A percentile compares a stretch with the other conserved stretches of the same genome.
These are phyloP conservation scores for Indri indri DNA, from an alignment of 2,113 vertebrate genomes.

Conservation along the genomic window DNA sequence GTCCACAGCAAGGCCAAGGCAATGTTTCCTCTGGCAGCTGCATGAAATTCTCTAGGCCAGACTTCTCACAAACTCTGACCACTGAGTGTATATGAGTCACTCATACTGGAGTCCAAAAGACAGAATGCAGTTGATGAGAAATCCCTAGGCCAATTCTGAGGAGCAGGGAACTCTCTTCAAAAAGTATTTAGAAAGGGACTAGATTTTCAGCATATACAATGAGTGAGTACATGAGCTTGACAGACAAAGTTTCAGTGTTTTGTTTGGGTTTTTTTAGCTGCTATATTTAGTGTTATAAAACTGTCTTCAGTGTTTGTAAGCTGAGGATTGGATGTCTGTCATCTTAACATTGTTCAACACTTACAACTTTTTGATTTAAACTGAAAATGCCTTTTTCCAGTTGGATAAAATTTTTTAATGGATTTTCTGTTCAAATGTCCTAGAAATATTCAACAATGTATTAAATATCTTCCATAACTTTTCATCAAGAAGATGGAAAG, in stretches of 20 bases:
- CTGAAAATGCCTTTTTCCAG: slow-evolving; percentile 44
- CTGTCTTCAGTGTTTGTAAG: slow-evolving; percentile 11
- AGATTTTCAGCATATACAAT: not conserved
- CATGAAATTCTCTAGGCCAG: no score
- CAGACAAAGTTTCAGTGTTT: not conserved
- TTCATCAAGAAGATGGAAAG: not conserved
- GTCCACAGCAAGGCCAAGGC: not conserved
- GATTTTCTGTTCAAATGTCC: slow-evolving; percentile 57
- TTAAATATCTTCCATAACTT: slow-evolving; percentile 44
- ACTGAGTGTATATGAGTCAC: not conserved
- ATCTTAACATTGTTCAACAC: slow-evolving; percentile 30
- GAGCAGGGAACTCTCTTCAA: not conserved
- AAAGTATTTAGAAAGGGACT: not conserved
- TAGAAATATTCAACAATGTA: slow-evolving; percentile 26
- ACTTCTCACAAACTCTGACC: no score
- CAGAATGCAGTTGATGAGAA: not conserved
- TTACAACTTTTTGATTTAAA: slow-evolving; percentile 39
- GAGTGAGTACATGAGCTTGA: not conserved
- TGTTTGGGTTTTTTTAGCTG: not conserved
- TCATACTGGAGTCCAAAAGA: not conserved
- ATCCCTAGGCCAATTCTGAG: not conserved
- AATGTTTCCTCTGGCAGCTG: not conserved
- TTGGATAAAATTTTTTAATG: slow-evolving; percentile 53
- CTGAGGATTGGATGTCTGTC: not conserved
- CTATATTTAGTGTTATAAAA: slow-evolving; percentile 28